A percentile compares a stretch with the other conserved stretches of the same genome.
Conservation (phyloP, 1,140 invertebrate species). For the Lethocerus indicus region DNA sequence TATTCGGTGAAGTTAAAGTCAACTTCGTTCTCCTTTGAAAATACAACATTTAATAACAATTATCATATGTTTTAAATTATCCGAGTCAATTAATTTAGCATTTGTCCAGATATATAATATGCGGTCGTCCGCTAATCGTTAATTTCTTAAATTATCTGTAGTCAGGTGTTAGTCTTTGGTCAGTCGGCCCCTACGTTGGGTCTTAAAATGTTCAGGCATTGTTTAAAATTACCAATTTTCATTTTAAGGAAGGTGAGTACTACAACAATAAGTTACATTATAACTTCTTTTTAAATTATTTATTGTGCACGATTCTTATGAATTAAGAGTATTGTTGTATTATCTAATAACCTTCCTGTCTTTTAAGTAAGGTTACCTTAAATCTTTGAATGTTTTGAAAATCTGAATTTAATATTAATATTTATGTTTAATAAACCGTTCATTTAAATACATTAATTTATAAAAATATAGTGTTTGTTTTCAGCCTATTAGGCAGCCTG, state of each 20-base stretch:
- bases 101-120: no score
- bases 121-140: no score
- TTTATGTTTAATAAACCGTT: not conserved
- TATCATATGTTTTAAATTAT: no score
- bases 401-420: not conserved
- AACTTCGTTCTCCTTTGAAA: no score
- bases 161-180: no score
- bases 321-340: not conserved
- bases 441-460: not conserved
- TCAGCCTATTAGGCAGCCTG: not conserved
- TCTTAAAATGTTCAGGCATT: slow-evolving; percentile 6
- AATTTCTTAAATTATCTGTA: no score
- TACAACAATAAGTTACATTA: no score
- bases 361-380: not conserved
- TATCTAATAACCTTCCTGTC: not conserved
- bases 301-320: not conserved
- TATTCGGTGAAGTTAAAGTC: no score
- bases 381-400: not conserved
- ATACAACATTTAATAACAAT: no score
- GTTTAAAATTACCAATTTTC: not conserved
- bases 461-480: not conserved
- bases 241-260: slow-evolving; percentile 1
- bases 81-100: no score
- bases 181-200: slow-evolving; percentile 2
- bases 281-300: not conserved